Evolutionary conservation across 1,140 invertebrate genomes (phyloP), one percentile per base, ranked within the genome.

Genomic region (Cherax quadricarinatus): DNA sequence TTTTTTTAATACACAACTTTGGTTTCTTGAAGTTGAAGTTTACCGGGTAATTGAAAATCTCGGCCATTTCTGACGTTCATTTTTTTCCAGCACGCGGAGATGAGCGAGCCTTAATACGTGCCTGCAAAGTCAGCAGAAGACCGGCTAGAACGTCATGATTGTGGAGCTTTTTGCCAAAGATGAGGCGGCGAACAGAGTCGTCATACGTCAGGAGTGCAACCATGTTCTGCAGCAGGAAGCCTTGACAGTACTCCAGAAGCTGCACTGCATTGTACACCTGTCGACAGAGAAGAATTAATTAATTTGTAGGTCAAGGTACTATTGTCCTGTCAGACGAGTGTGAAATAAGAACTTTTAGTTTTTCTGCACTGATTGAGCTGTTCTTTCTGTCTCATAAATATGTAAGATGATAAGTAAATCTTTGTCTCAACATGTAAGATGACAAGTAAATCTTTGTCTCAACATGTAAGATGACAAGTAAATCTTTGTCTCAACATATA

Each of bases 171-270:
- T 98, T 98, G 70, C 98, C 98, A 94, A 98, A 98, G 24, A 98
- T 96, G 30, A 98, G 95, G 93, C 98, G 96, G 94, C 98, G 98
- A 0, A 98, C 98, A 0, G 97, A 98, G 94, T 98, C 98, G 94
- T 98, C 98, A 93, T 98, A 98, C 0, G 98, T 98, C 51, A 98
- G 95, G 2, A 98, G 95, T n/a, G 98, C 97, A 1, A 98, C 97
- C 98, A 99, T 98, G 94, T 98, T 98, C 95, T 99, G 98, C 75
- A 99, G 96, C 21, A 99, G 95, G 95, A 98, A 98, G 62, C 98
- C 97, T 96, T 98, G 98, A 94, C 98, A 98, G 95, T 98, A 98
- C 95, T 98, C 97, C 93, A 98, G 95, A 49, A 99, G 95, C 94
- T 98, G 62, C 53, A 57, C 96, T 24, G 98, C 83, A 84, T 90